Base-by-base conservation (phyloP, 2,113 vertebrate genomes). In the Psilopsiagon aurifrons region DNA sequence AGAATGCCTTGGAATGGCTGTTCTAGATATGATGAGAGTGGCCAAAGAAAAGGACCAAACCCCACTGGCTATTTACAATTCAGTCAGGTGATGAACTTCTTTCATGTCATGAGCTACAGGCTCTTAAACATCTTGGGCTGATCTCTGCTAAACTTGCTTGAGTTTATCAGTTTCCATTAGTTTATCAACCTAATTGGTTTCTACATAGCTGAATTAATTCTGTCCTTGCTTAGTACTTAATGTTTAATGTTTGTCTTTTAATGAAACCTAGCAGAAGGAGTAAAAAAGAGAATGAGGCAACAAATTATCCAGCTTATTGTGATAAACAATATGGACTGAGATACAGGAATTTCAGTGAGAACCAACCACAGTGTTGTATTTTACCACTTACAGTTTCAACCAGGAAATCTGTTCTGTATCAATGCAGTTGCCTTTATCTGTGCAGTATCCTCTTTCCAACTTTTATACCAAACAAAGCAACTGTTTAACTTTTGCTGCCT, bases 1-100 rank as follows among this genome's bases (percentile, higher is more conserved):
- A 97, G 99, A 99, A 95, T 99, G 99, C 96, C 98, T 99, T 88
- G 99, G 99, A n/a, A 98, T 99, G 99, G 99, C 99, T 9, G 99
- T 99, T 76, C 96, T 99, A 64, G 99, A 99, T 97, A 99, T 99
- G 98, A 99, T 99, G 99, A 98, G 99, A 95, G 97, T 99, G 62
- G 99, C 99, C 68, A 99, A 99, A 98, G 99, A 99, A 95, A 98
- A 97, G 17, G 97, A 97, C 76, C 98, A 98, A 92, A 99, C 99
- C 1, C 98, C 99, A 6, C 96, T 99, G 85, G 98, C 98, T 78
- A 97, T 99, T 96, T 99, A 99, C 97, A 99, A 98, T 86, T 98
- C 98, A 71, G 95, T 97, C 97, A 99, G 99, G 99, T 99, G 97
- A 22, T 37, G 60, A 84, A 28, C 46, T 78, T 83, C 24, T 86